Evolutionary conservation across 1,140 invertebrate species (phyloP).

Genomic region (Drosophila arizonae): DNA sequence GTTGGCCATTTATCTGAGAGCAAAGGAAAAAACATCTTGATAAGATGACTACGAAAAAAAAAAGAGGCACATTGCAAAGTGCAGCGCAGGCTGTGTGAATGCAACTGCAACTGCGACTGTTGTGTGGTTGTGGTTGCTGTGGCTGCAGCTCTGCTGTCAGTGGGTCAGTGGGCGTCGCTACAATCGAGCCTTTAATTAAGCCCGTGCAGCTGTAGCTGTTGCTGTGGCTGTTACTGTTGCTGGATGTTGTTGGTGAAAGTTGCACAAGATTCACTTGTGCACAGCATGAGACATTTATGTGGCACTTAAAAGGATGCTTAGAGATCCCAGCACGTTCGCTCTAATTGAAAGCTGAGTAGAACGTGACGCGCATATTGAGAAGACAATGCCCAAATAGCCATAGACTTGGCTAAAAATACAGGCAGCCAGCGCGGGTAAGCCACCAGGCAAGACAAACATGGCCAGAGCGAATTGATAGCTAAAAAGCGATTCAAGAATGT

Average conservation of each 20-base stretch:
- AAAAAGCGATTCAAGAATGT: constrained; percentile 67
- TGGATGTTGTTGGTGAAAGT: constrained; percentile 59
- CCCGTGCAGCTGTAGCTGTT: constrained; percentile 21
- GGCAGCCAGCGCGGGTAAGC: neutral
- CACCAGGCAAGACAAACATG: constrained; percentile 37
- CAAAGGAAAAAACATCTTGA: constrained; percentile 31
- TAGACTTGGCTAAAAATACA: constrained; percentile 38
- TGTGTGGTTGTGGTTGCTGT: neutral
- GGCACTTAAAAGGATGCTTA: constrained; percentile 74
- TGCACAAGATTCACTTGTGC: constrained; percentile 63
- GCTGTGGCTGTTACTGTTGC: constrained; percentile 2
- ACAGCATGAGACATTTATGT: constrained; percentile 71
- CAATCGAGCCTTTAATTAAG: constrained; percentile 59
- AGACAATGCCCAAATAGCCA: constrained; percentile 24
- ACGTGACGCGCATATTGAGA: constrained; percentile 54
- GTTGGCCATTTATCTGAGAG: constrained; percentile 30
- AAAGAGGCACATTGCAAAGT: constrained; percentile 18
- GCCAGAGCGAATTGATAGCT: constrained; percentile 52
- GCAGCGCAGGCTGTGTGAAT: constrained; percentile 17
- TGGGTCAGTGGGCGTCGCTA: constrained; percentile 67
- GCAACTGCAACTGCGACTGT: neutral
- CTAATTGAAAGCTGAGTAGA: constrained; percentile 66
- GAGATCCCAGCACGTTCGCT: constrained; percentile 61
- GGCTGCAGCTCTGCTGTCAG: constrained; percentile 13
- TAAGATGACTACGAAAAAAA: constrained; percentile 31